Base-by-base conservation (phyloP, 2,113 vertebrate species). In the Otus sunia region DNA sequence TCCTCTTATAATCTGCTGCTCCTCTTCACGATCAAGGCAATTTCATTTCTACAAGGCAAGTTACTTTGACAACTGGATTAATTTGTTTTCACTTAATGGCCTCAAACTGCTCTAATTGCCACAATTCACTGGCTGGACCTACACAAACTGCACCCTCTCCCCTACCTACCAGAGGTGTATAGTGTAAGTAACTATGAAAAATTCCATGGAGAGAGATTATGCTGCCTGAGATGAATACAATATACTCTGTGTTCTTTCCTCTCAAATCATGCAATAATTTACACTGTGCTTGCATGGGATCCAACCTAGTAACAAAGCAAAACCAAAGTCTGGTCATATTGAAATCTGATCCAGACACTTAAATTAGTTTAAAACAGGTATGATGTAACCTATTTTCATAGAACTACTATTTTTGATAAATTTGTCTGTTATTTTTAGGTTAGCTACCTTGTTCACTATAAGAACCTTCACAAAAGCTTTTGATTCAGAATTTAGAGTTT, bases 21-120 rank as follows among this genome's bases (percentile, higher is more conserved):
- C 15, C 29, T 56, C 60, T 59, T 55, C 34, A 25, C 0, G 0
- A 63, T 25, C n/a, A 12, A 39, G 8, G 3, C 8, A 60, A 60
- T 39, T 52, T 9, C 26, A 37, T 63, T 77, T 81, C 37, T 34
- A 27, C 55, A 36, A 12, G 9, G 7, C 30, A 84, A 73, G 27
- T 39, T 78, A 39, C 29, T 64, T 49, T 60, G 29, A 69, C 39
- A 84, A 36, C 22, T 26, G 36, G 20, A 37, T 56, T 17, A 37
- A 84, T 43, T 60, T 64, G 2, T 32, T 89, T 89, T 80, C 29
- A 41, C 7, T 63, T 50, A 25, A 25, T 0, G 1, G 32, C 29
- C 32, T 83, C 50, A 45, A 63, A 34, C 19, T 19, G 27, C 8
- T 45, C 37, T 67, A 14, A 0, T 0, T 1, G 2, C 5, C 37